A percentile compares a stretch with the other conserved stretches of the same genome.
Conservation (phyloP, 2,888 invertebrate species). For the Diadegma fenestrale region DNA sequence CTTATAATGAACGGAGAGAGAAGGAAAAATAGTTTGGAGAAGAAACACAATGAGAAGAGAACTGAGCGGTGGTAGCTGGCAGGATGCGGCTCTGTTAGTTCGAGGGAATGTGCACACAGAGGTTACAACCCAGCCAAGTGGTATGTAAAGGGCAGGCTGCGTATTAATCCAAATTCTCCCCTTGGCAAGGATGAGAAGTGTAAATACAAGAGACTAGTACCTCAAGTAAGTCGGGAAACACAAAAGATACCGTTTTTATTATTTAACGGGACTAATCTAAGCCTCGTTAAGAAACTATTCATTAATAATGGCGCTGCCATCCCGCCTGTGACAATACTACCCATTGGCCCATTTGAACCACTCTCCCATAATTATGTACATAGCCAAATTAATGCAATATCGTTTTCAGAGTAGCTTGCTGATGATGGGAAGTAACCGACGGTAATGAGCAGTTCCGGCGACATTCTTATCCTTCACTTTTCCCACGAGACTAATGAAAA, state of each 20-base stretch:
- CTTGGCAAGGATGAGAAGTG: conserved; percentile 9
- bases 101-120: conserved; percentile 47
- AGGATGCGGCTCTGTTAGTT: conserved; percentile 39
- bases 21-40: conserved; percentile 17
- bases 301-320: conserved; percentile 16
- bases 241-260: conserved; percentile 52
- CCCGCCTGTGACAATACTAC: background rate
- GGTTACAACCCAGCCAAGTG: conserved; percentile 6
- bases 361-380: conserved; percentile 1
- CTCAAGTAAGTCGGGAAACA: conserved; percentile 42
- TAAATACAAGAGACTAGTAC: conserved; percentile 42
- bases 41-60: conserved; percentile 15
- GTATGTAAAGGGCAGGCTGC: conserved; percentile 11
- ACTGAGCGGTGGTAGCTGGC: background rate
- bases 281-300: conserved; percentile 38
- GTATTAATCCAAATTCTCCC: conserved; percentile 2
- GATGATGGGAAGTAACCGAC: background rate
- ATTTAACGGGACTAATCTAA: conserved; percentile 46
- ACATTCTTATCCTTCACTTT: background rate
- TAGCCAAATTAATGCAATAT: background rate
- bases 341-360: background rate
- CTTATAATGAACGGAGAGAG: conserved; percentile 42
- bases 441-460: background rate
- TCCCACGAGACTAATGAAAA: background rate
- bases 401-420: background rate